Percentiles rank a stretch among this genome's conserved stretches.
Evolutionary conservation across 2,797 vertebrate species (phyloP).

Genomic region (Rhodeus uyekii): DNA sequence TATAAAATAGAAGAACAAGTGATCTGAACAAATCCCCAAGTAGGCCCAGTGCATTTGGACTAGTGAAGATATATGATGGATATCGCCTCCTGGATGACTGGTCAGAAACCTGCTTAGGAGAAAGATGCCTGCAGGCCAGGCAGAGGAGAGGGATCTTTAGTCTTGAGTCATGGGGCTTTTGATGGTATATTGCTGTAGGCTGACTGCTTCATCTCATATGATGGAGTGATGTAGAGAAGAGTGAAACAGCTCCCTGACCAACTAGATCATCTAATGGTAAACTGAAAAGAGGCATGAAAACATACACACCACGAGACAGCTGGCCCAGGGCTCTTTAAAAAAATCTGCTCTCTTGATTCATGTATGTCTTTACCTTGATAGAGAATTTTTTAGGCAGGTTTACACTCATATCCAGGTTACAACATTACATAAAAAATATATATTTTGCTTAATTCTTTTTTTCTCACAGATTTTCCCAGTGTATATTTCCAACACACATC

Average conservation of each 20-base stretch:
- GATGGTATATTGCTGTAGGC: constrained; percentile 10
- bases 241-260: not conserved
- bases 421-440: too few relatives aligned
- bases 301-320: not conserved
- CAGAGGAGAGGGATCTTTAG: not conserved
- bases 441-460: too few relatives aligned
- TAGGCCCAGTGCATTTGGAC: not conserved
- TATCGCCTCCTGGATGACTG: not conserved
- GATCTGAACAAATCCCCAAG: not conserved
- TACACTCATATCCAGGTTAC: not conserved
- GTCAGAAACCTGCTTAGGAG: not conserved
- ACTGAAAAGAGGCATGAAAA: not conserved
- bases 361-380: not conserved
- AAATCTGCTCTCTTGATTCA: not conserved
- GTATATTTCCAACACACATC: too few relatives aligned
- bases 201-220: not conserved
- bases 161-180: not conserved
- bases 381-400: not conserved
- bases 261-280: not conserved
- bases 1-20: not conserved
- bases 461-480: not conserved
- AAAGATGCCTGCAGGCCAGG: not conserved
- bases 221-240: not conserved
- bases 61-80: not conserved
- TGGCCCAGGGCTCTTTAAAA: not conserved